Base-by-base conservation (phyloP, 2,113 vertebrate genomes). In the Myrmecophaga tridactyla region DNA sequence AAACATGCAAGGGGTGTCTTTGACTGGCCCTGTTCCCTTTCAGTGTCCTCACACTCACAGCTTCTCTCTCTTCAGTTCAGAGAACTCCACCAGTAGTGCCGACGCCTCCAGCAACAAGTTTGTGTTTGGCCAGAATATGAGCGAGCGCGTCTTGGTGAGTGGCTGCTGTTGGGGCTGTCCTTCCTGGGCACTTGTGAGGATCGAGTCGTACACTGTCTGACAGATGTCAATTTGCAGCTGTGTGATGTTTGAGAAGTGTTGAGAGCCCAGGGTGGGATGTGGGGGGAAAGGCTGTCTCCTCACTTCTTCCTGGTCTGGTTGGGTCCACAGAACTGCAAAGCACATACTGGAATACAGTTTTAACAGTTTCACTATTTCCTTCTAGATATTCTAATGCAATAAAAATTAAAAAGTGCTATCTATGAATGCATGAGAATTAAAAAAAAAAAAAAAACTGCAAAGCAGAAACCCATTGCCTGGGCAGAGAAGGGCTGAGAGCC, bases 81-180 rank as follows among this genome's bases (percentile, higher is more conserved):
- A 99, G 98, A 99, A 99, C 95, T 98, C 99, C 12, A 96, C 98
- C 73, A 99, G 99, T 97, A 99, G 98, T 96, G 97, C 99, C 58
- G 99, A 99, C 31, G n/a, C 97, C 0, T 97, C 98, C 94, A 99
- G 98, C 97, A 99, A 98, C 97, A 99, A 99, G 90, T 99, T 99
- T 97, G 98, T 99, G 58, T 99, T 99, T 96, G 99, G 99, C 83
- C 99, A 99, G 98, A 99, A 99, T 97, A 99, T 99, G 99, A 99
- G 99, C 5, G 99, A 99, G 88, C 98, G 99, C 69, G 99, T 99
- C 76, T 97, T 99, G 99, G 99, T 99, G 97, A 99, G 99, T 98
- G 75, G 4, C 36, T 65, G n/a, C 36, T 3, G 27, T 18, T 0
- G 10, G 94, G 29, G 15, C 23, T 27, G 13, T 31, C 31, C 43